Evolutionary conservation across 37 sponge, comb jelly and placozoan genomes (phyloP).

Genomic region (Spongilla lacustris): DNA sequence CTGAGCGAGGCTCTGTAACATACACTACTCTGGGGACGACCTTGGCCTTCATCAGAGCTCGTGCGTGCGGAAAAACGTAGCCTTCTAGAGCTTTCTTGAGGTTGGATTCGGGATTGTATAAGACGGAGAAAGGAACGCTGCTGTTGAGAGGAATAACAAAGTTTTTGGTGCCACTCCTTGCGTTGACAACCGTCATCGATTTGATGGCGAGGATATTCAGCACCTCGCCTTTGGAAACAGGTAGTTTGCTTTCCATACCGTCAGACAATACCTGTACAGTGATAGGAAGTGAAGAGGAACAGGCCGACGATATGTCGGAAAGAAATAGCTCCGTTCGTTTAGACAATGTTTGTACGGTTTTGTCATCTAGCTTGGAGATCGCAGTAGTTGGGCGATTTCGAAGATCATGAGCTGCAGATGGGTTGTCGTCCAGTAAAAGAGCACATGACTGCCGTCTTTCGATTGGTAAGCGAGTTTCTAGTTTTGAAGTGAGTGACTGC

Average conservation of each 20-base stretch:
- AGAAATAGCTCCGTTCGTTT: neutral
- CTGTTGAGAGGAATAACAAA: neutral
- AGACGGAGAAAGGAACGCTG: neutral
- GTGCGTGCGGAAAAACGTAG: neutral
- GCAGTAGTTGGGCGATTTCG: neutral
- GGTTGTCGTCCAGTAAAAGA: neutral
- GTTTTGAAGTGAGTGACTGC: neutral
- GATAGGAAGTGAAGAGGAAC: neutral
- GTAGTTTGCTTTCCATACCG: neutral
- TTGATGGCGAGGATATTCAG: neutral
- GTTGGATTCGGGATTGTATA: neutral
- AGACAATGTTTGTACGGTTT: neutral
- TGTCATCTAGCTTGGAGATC: neutral
- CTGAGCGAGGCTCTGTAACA: neutral
- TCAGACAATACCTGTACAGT: neutral
- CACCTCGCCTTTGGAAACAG: neutral
- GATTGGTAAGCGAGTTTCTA: neutral
- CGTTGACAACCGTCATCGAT: neutral
- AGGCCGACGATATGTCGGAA: neutral
- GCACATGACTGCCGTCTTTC: neutral
- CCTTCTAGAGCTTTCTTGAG: neutral
- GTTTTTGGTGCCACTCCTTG: neutral
- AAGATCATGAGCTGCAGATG: neutral
- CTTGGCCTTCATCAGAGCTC: neutral
- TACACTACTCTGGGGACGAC: neutral